These are phyloP conservation scores for Peromyscus aztecus DNA, from an alignment of 2,797 vertebrate species.

Conservation along the genomic window DNA sequence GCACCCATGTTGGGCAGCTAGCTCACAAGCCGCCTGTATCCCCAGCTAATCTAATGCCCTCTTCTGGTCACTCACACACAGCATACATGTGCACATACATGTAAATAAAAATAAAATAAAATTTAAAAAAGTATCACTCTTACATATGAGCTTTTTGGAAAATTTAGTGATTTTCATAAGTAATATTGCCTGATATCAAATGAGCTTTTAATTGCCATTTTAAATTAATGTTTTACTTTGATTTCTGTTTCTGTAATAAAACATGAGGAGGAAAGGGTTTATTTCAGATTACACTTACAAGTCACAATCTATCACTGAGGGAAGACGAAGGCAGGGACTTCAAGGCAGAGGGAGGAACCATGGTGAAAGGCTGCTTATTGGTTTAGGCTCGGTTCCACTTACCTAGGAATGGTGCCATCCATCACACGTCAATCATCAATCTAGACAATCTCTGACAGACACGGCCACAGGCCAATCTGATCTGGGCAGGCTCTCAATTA, in stretches of 20 bases:
- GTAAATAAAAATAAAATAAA: not conserved
- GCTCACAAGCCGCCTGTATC: not conserved
- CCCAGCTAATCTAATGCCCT: not conserved
- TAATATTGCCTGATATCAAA: not conserved
- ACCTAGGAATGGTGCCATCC: not conserved
- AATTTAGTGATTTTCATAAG: not conserved
- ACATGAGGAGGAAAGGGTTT: not conserved
- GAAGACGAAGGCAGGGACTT: not conserved
- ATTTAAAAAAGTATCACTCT: not conserved
- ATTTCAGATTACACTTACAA: not conserved
- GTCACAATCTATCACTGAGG: not conserved
- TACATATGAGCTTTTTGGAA: not conserved
- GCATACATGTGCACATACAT: too few species aligned
- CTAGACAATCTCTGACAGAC: not conserved
- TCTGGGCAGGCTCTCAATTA: not conserved
- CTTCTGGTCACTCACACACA: not conserved
- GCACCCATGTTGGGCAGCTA: not conserved
- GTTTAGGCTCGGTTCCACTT: not conserved
- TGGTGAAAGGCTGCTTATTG: not conserved
- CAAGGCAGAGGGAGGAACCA: not conserved
- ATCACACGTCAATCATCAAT: not conserved
- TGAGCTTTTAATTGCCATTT: not conserved
- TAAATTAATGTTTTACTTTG: not conserved
- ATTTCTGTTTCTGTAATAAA: not conserved
- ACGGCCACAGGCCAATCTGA: not conserved